A percentile compares a stretch with the other conserved stretches of the same genome.
phyloP scores from a whole-genome alignment of 2,888 invertebrate genomes.

The Polyploca ridens region DNA sequence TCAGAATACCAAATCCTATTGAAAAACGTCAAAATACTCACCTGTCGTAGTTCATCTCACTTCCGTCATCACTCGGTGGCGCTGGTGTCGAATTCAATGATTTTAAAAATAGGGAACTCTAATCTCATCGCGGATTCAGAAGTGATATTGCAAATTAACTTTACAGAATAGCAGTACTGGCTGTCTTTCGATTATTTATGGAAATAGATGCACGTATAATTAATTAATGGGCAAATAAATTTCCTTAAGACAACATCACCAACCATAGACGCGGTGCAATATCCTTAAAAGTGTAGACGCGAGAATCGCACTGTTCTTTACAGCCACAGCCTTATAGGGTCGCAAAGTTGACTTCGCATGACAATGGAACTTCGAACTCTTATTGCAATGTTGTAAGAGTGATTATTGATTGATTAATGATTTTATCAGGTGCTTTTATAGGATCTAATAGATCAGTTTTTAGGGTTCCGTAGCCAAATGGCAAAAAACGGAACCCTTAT shows the following conservation, averaged over 20 bases:
- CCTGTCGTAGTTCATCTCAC: no score
- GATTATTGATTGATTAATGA: constrained; percentile 10
- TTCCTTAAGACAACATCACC: constrained; percentile 1
- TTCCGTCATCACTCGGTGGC: no score
- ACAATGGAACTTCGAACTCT: background rate
- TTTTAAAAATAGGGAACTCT: no score
- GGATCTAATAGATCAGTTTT: constrained; percentile 5
- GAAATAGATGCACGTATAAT: constrained; percentile 1
- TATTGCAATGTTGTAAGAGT: background rate
- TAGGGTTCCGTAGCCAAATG: no score
- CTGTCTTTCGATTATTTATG: background rate
- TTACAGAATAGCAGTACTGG: no score
- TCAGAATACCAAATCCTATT: no score
- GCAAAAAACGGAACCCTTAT: no score
- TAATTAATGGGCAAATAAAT: background rate
- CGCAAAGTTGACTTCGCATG: background rate
- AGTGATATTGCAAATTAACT: no score
- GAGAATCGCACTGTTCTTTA: constrained; percentile 13
- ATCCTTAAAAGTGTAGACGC: constrained; percentile 15
- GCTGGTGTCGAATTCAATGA: no score
- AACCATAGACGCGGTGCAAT: background rate
- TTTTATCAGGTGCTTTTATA: constrained; percentile 8
- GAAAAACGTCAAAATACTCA: no score
- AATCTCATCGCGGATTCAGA: no score
- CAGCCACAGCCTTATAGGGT: constrained; percentile 12